Evolutionary conservation across 2,797 vertebrate species (phyloP).

Genomic region (Ptychobarbus kaznakovi): DNA sequence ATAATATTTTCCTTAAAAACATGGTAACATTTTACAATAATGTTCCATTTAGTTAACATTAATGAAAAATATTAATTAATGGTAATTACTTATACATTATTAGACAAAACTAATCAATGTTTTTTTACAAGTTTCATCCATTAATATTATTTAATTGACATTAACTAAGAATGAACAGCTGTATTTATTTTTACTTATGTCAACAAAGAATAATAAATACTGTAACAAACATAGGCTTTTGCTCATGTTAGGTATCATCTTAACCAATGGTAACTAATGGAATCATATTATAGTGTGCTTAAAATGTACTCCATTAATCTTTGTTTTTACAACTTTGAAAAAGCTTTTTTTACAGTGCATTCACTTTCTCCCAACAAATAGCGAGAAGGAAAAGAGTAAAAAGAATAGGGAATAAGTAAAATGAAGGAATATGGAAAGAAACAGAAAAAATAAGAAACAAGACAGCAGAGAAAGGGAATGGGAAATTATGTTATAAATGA

Average conservation of each 20-base stretch:
- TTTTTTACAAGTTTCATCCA: too few relatives aligned
- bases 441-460: neutral
- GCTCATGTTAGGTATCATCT: too few relatives aligned
- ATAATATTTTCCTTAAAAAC: too few relatives aligned
- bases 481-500: neutral
- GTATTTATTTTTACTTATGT: too few relatives aligned
- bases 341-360: neutral
- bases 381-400: neutral
- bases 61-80: neutral
- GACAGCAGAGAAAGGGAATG: conserved; percentile 14
- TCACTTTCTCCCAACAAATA: neutral
- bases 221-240: too few relatives aligned
- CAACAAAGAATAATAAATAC: too few relatives aligned
- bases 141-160: neutral
- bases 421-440: neutral
- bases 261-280: neutral
- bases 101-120: too few relatives aligned
- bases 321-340: neutral
- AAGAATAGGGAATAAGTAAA: conserved; percentile 11
- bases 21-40: too few relatives aligned
- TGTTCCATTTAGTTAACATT: neutral
- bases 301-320: neutral
- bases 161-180: neutral
- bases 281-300: neutral
- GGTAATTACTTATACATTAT: too few relatives aligned